Conservation (phyloP, 2,113 vertebrate genomes). For the Eubucco bourcierii region DNA sequence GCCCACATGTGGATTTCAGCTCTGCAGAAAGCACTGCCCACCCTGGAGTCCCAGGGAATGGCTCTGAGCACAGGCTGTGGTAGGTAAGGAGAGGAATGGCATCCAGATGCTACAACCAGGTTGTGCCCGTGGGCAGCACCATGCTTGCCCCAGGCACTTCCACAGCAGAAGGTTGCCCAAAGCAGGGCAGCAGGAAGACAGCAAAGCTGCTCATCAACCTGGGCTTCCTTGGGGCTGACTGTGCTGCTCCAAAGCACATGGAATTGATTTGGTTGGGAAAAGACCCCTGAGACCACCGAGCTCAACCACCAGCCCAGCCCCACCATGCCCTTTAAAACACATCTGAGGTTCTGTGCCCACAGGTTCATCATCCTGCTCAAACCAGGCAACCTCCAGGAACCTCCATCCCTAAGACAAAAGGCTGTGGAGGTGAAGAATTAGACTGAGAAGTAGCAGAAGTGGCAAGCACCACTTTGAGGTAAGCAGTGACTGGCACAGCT, state of each 20-base stretch:
- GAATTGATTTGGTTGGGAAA: too few species aligned
- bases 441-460: not conserved
- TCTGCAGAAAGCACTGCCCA: not conserved
- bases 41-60: accelerated
- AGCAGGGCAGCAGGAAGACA: not conserved
- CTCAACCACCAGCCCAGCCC: too few species aligned
- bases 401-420: not conserved
- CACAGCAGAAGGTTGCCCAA: not conserved
- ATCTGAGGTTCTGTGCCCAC: too few species aligned
- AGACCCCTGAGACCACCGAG: too few species aligned
- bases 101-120: not conserved
- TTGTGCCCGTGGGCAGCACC: not conserved
- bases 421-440: not conserved
- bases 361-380: not conserved
- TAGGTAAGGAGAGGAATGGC: not conserved
- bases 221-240: not conserved
- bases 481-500: not conserved
- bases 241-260: not conserved
- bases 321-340: too few species aligned
- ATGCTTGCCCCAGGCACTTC: not conserved
- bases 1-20: not conserved
- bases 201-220: not conserved
- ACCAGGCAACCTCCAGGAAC: not conserved
- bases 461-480: not conserved
- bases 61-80: not conserved